A percentile compares a stretch with the other conserved stretches of the same genome.
These are phyloP conservation scores for Cerastis leucographa DNA, from an alignment of 2,888 invertebrate species.

Conservation along the genomic window DNA sequence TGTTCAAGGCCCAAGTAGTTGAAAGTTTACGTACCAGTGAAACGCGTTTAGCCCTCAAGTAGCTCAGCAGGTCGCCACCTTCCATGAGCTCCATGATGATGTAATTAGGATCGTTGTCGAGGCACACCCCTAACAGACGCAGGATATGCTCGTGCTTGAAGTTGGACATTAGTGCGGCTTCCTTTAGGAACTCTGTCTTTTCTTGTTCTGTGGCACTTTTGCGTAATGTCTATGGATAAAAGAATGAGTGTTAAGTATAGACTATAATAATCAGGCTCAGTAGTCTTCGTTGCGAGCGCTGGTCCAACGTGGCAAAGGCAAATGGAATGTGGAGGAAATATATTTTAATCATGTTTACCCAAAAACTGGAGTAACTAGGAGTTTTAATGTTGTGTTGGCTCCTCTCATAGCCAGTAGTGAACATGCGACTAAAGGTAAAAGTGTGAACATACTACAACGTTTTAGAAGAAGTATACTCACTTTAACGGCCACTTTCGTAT, in stretches of 20 bases:
- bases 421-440: background rate
- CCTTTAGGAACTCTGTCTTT: slow-evolving; percentile 98
- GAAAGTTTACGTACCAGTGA: slow-evolving; percentile 90
- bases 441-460: background rate
- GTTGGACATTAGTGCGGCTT: slow-evolving; percentile 99
- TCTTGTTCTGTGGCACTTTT: slow-evolving; percentile 97
- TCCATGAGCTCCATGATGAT: slow-evolving; percentile 99
- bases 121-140: slow-evolving; percentile 97
- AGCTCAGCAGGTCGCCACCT: slow-evolving; percentile 98
- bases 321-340: background rate
- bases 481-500: slow-evolving; percentile 97
- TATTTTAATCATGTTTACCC: too few relatives aligned
- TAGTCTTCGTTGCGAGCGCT: background rate
- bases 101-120: slow-evolving; percentile 97
- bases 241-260: background rate
- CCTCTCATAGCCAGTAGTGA: background rate
- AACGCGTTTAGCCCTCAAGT: slow-evolving; percentile 95
- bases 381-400: background rate
- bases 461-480: slow-evolving; percentile 80
- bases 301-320: background rate
- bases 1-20: background rate
- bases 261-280: too few relatives aligned
- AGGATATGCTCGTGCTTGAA: slow-evolving; percentile 99
- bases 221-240: slow-evolving; percentile 93
- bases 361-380: background rate